Evolutionary conservation across 2,113 vertebrate species (phyloP).

Genomic region (Cololabis saira): DNA sequence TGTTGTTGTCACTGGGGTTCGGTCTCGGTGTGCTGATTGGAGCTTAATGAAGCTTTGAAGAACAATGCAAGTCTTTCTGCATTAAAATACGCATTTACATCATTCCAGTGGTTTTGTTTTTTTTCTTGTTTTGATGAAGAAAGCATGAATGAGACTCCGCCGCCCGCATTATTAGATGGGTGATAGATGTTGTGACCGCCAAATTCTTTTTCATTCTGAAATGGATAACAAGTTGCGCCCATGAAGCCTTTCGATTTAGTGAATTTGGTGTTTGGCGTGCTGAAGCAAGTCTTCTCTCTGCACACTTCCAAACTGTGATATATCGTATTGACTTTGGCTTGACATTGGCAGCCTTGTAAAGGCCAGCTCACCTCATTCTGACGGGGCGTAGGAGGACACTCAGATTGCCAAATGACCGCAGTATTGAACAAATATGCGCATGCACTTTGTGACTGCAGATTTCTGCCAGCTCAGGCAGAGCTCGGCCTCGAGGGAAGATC

Average conservation of each 20-base stretch:
- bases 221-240: background rate
- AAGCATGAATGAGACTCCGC: no score
- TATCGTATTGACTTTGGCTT: conserved; percentile 29
- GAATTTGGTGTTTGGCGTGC: conserved; percentile 19
- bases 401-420: conserved; percentile 20
- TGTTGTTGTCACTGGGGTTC: background rate
- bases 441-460: conserved; percentile 6
- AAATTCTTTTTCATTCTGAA: conserved; percentile 1
- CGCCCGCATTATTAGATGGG: no score
- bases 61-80: background rate
- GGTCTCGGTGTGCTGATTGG: background rate
- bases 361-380: background rate
- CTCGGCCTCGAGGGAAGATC: background rate
- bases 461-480: background rate
- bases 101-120: background rate
- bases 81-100: background rate
- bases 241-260: background rate
- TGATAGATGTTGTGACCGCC: conserved; percentile 37
- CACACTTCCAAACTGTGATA: conserved; percentile 20
- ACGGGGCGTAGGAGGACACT: conserved; percentile 21
- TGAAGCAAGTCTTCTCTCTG: conserved; percentile 15
- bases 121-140: no score
- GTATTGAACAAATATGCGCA: conserved; percentile 15
- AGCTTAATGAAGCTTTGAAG: no score
- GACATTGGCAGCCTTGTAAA: conserved; percentile 7